Evolutionary conservation across 64 coral and sea anemone species (phyloP).

Genomic region (Pocillopora verrucosa): DNA sequence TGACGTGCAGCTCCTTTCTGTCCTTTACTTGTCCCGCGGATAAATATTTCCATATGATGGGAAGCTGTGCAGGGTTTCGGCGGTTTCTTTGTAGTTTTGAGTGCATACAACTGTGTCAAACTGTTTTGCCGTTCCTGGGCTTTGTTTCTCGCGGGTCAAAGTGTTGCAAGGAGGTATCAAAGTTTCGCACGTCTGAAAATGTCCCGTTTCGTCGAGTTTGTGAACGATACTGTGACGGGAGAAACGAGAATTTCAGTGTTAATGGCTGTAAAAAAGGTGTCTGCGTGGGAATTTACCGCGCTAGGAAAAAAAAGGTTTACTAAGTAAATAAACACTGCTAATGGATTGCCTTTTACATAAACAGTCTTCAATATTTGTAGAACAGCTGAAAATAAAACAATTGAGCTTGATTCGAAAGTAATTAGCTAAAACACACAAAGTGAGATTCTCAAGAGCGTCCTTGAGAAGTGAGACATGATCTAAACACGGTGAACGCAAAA

Average conservation of each 20-base stretch:
- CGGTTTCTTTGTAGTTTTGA: constrained; percentile 41
- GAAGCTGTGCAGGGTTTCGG: neutral
- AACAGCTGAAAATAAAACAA: constrained; percentile 43
- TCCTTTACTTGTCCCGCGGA: neutral
- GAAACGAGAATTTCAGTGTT: neutral
- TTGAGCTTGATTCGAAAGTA: constrained; percentile 31
- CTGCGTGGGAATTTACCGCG: neutral
- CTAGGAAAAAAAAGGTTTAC: neutral
- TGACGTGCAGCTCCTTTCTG: neutral
- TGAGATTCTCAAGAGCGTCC: constrained; percentile 32
- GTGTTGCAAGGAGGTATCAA: constrained; percentile 36
- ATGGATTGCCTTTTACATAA: constrained; percentile 31
- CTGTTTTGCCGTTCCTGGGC: neutral
- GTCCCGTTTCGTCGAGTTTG: constrained; percentile 3
- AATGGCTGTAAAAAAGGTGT: neutral
- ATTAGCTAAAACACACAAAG: constrained; percentile 32
- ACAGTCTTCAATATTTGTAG: constrained; percentile 44
- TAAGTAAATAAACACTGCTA: constrained; percentile 9
- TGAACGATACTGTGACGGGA: neutral
- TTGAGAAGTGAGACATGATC: constrained; percentile 7
- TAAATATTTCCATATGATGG: constrained; percentile 48
- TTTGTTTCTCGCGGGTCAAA: constrained; percentile 41
- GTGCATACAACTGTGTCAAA: neutral
- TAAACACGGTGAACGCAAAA: neutral
- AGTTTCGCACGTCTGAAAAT: constrained; percentile 4